Base-by-base conservation (phyloP, 23 tunicate species). In the Clavelina lepadiformis region DNA sequence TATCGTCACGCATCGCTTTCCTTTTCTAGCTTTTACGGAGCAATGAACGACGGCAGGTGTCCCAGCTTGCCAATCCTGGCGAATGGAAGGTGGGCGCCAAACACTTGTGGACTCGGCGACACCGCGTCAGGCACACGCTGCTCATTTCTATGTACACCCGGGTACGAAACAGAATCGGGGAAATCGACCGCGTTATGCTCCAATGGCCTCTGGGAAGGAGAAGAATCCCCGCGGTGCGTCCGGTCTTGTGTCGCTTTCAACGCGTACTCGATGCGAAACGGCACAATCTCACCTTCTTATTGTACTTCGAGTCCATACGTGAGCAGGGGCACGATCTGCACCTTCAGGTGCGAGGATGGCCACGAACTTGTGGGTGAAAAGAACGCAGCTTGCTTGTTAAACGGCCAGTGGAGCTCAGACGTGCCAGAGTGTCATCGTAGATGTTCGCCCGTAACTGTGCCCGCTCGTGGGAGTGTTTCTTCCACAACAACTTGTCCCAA, bases 61-160 rank as follows among this genome's bases (percentile, higher is more conserved):
- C 67, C 67, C 5, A 28, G 41, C 8, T 33, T 77, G 38, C 15
- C 26, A 2, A 23, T 5, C 28, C 28, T 41, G 31, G 50, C 67
- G 13, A 56, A 77, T 58, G 83, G 83, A 8, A 25, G 68, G 25
- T 77, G 83, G 83, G 31, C 66, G 31, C 83, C 83, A 3, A n/a
- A 46, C 5, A 20, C 75, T 30, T 77, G 83, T 56, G 45, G 51
- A 1, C 15, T 6, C 24, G 31, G 21, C 8, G 29, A 20, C 2
- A 58, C n/a, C 20, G 27, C 38, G 44, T 46, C 11, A 21, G 46
- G 44, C 2, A 21, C 67, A 5, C 27, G 11, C 13, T 77, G 83
- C 38, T 18, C 83, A 3, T 77, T 51, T 56, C 3, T 77, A 31
- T 77, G 83, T 33, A 29, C 20, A 37, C 38, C 34, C 5, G 83